Percentiles rank a stretch among this genome's conserved stretches.
phyloP scores from a whole-genome alignment of 2,888 invertebrate species.

The Lithophane semibrunnea region DNA sequence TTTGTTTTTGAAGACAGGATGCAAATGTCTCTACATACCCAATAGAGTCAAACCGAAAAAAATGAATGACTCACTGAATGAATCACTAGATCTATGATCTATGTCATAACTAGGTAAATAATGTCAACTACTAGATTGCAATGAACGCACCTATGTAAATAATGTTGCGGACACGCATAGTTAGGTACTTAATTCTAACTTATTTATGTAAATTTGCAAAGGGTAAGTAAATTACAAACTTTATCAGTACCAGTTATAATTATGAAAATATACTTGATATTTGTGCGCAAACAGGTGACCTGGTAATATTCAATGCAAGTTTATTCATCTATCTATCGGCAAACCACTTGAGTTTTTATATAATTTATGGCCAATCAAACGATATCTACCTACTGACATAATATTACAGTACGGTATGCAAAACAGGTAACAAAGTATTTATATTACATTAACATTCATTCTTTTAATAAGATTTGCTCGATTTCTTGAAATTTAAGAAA shows the following conservation, averaged over 20 bases:
- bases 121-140: constrained; percentile 21
- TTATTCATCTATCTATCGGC: constrained; percentile 15
- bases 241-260: constrained; percentile 5
- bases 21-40: too few species aligned
- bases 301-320: constrained; percentile 22
- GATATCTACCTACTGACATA: constrained; percentile 39
- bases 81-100: too few species aligned
- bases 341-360: constrained; percentile 38
- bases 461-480: background rate
- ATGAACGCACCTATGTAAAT: background rate
- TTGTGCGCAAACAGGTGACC: background rate
- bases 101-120: too few species aligned
- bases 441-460: background rate
- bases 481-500: background rate
- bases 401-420: constrained; percentile 15
- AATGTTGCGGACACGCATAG: background rate
- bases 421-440: background rate
- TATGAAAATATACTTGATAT: constrained; percentile 16
- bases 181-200: background rate
- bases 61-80: too few species aligned
- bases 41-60: too few species aligned
- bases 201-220: constrained; percentile 11
- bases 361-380: constrained; percentile 52
- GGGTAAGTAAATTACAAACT: background rate
- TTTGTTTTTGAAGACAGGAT: too few species aligned